Conservation (phyloP, 2,113 vertebrate species). For the Dasyornis broadbenti region DNA sequence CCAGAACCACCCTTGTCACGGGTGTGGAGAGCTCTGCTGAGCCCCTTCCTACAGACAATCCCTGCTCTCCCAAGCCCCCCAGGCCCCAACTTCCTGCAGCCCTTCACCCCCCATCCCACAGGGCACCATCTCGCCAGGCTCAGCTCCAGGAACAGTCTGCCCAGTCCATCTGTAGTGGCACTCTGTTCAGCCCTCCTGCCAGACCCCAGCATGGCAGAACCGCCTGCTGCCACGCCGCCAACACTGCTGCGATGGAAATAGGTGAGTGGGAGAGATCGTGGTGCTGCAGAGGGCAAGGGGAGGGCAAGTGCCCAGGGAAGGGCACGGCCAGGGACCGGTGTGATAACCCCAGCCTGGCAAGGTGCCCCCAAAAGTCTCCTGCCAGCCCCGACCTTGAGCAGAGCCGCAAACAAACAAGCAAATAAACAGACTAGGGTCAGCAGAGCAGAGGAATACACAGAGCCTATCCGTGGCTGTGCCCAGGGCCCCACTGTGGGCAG, state of each 20-base stretch:
- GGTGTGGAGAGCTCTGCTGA: background rate
- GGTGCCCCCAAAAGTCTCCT: background rate
- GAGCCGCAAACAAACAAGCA: background rate
- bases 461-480: background rate
- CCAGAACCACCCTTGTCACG: accelerated
- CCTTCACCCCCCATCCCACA: accelerated
- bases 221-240: accelerated
- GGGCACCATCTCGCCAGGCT: background rate
- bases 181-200: background rate
- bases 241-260: background rate
- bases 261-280: background rate
- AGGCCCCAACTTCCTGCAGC: background rate
- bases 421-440: background rate
- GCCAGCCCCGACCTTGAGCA: slow-evolving; percentile 7
- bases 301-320: background rate
- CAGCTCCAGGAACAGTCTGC: background rate
- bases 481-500: background rate
- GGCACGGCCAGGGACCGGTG: accelerated
- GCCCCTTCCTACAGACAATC: background rate
- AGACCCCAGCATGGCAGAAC: background rate
- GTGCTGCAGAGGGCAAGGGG: slow-evolving; percentile 1
- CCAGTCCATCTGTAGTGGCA: background rate
- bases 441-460: background rate
- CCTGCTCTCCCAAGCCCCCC: background rate
- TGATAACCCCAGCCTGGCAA: background rate